Base-by-base conservation (phyloP, 2,888 invertebrate species). In the Sesia apiformis region DNA sequence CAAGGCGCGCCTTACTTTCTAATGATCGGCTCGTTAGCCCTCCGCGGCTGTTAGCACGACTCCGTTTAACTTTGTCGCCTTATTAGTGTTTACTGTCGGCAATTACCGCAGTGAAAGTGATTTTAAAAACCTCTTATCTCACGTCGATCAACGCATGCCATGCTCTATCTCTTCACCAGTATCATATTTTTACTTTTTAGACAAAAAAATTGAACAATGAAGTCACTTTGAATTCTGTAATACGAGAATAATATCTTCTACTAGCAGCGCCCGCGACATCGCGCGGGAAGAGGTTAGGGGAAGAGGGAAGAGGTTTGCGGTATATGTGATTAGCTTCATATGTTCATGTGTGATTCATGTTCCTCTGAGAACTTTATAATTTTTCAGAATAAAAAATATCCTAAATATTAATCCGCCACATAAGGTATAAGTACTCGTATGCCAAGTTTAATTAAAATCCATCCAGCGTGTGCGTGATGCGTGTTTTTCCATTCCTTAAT, bases 91-190 rank as follows among this genome's bases (percentile, higher is more conserved):
- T 70, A 74, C 70, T 69, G 66, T 63, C 64, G 68, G 71, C 70
- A 77, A 80, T 78, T 83, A 78, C 72, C 72, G 66, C 66, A 76
- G 84, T 72, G 84, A 85, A 84, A 85, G 85, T 84, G 74, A 73
- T 78, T 74, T 72, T 59, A 68, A 76, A 67, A 60, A 57, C 39
- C 56, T 54, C 62, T 71, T 73, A 79, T 77, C 76, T 70, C 72
- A 74, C 73, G 76, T 73, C 64, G 56, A 78, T 82, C 76, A 60
- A 64, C 58, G 60, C 57, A 46, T 46, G 23, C 46, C 8, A 55
- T 52, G 61, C 58, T 59, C 57, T 52, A 57, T 59, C 60, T 54
- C 49, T 59, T 58, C 60, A 62, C 60, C 56, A 52, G 57, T 55
- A 52, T 23, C 23, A 23, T 23, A 23, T 23, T 23, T 23, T 23